These are phyloP conservation scores for Phalacrocorax pelagicus DNA, from an alignment of 2,113 vertebrate genomes.

Conservation along the genomic window DNA sequence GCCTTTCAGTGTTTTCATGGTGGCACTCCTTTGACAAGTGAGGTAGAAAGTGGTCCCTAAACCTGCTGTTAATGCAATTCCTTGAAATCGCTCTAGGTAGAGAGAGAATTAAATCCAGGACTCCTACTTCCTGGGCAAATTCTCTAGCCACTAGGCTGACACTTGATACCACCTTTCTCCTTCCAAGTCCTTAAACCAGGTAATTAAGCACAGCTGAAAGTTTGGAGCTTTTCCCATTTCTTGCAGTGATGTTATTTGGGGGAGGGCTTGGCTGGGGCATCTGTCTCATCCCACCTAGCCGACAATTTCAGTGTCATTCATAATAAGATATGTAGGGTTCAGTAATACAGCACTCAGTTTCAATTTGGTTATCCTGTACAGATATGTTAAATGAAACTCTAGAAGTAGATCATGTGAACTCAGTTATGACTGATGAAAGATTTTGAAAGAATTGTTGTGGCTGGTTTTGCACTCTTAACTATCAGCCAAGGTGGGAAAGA, in stretches of 20 bases:
- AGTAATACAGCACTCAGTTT: fast-evolving
- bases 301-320: background rate
- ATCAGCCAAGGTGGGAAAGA: background rate
- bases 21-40: background rate
- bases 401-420: background rate
- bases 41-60: background rate
- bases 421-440: background rate
- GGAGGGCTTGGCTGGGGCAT: background rate
- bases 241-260: background rate
- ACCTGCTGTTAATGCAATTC: background rate
- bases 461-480: background rate
- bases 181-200: background rate
- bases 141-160: background rate
- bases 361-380: background rate
- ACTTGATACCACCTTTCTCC: background rate
- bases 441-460: background rate
- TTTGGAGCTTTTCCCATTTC: background rate
- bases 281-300: background rate
- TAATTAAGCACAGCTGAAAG: background rate
- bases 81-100: background rate
- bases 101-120: background rate
- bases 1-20: background rate
- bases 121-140: background rate
- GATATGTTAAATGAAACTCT: background rate
- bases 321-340: background rate